Evolutionary conservation across 2,797 vertebrate species (phyloP), one percentile per base, ranked within the genome.

Genomic region (Mycteria americana): DNA sequence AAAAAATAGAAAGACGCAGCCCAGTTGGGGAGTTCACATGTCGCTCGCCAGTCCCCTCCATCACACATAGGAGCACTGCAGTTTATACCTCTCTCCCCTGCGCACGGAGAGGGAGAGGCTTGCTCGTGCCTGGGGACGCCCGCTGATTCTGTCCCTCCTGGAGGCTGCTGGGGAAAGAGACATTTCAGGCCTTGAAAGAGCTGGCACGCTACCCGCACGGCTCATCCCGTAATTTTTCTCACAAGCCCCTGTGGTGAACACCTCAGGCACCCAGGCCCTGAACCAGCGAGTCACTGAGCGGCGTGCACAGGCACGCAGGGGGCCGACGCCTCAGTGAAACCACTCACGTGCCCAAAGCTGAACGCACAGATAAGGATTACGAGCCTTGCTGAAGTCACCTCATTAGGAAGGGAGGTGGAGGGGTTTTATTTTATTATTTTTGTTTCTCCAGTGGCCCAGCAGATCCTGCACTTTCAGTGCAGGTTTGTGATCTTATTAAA

Each of bases 221-320:
- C 27, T 88, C 13, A 16, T 31, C n/a, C 57, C 35, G 2, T 60
- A 27, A 60, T 37, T 37, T 45, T 39, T n/a, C 57, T 60, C 30
- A 37, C 7, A n/a, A 78, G 24, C 7, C 9, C 28, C 46, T 68
- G 1, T 4, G 27, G 33, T 37, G 30, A 72, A 11, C 21, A 62
- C 5, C 12, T 90, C 48, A 16, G 5, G 13, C 8, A 12, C 6
- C 4, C 69, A 73, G 46, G 5, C 18, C 11, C 21, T 28, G 30
- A 63, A 56, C 14, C 37, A 48, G 12, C 0, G 1, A 72, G 30
- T 21, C 57, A 3, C 18, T 56, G 50, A 53, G 41, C 15, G 43
- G 10, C 59, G 39, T 4, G 7, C 2, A 0, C 4, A 43, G 41
- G 23, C 23, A 48, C 0, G 2, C 33, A 4, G n/a, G 12, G 33